phyloP scores from a whole-genome alignment of 2,113 vertebrate genomes.

The Melanocharis versteri region DNA sequence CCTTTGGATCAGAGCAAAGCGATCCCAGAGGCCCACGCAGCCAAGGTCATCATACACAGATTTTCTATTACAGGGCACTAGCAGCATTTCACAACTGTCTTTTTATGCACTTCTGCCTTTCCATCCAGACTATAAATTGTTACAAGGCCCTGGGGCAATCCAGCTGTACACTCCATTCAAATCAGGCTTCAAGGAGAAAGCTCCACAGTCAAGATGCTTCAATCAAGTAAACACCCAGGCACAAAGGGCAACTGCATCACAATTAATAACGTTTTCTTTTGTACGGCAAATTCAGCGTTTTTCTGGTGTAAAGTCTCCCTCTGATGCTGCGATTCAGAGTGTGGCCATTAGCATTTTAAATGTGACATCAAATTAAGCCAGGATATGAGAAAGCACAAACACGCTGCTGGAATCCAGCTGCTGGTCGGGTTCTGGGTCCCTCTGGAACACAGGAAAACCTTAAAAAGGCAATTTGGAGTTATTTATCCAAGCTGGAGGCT shows the following conservation, averaged over 20 bases:
- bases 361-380: constrained; percentile 8
- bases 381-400: background rate
- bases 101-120: constrained; percentile 65
- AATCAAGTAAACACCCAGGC: constrained; percentile 64
- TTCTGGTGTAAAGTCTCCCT: background rate
- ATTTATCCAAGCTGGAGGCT: background rate
- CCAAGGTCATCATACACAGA: constrained; percentile 57
- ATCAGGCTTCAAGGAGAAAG: constrained; percentile 64
- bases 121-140: constrained; percentile 56
- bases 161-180: constrained; percentile 55
- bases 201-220: constrained; percentile 54
- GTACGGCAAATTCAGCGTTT: background rate
- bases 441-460: background rate
- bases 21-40: constrained; percentile 20
- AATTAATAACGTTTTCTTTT: constrained; percentile 5
- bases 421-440: background rate
- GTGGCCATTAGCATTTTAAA: constrained; percentile 34
- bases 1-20: background rate
- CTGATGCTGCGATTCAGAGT: constrained; percentile 14
- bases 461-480: background rate
- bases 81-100: constrained; percentile 54
- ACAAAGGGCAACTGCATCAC: constrained; percentile 64
- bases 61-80: constrained; percentile 51
- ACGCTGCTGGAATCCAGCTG: background rate
- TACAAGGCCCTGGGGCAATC: constrained; percentile 65